Base-by-base conservation (phyloP, 2,888 invertebrate genomes). In the Hirudinaria manillensis region DNA sequence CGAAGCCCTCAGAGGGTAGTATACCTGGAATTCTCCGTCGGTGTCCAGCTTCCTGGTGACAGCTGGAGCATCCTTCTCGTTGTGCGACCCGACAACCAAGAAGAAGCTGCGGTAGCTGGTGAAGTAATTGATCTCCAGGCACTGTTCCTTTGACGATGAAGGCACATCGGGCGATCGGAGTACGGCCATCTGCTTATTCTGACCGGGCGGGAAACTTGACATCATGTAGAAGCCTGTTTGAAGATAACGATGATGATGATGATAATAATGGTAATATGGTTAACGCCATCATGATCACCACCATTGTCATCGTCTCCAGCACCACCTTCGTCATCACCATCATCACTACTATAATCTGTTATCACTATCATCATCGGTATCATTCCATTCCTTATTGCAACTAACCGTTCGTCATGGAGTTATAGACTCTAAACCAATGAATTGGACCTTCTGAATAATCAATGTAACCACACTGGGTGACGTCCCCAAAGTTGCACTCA, bases 381-480 rank as follows among this genome's bases (percentile, higher is more conserved):
- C 45, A 38, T 38, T 3, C 10, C 38, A 45, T 24, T 56, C 6
- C 3, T 56, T 24, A 56, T 56, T 56, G 61, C 3, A 24, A 38
- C 67, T 3, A 53, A 75, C 65, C 32, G 16, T 75, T 55, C 3
- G 29, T 67, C 32, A 32, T 29, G 45, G 45, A 21, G n/a, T 75
- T 29, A 53, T 70, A 73, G 13, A 55, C 55, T 36, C 74, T 68
- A 27, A 70, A 53, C 76, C 76, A 76, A n/a, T 61, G n/a, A 24
- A 65, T 53, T 21, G 71, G 53, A 1, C 61, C 72, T 7, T 32
- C 34, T 21, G 76, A 76, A 0, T 19, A 7, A 34, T 76, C 76
- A 45, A 72, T 10, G 71, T 76, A 76, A 7, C 76, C 76, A 34
- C 76, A 76, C 72, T 61, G 61, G 36, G 66, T 53, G n/a, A 55